Evolutionary conservation across 2,797 vertebrate species (phyloP).

Genomic region (Cossypha dichroa): DNA sequence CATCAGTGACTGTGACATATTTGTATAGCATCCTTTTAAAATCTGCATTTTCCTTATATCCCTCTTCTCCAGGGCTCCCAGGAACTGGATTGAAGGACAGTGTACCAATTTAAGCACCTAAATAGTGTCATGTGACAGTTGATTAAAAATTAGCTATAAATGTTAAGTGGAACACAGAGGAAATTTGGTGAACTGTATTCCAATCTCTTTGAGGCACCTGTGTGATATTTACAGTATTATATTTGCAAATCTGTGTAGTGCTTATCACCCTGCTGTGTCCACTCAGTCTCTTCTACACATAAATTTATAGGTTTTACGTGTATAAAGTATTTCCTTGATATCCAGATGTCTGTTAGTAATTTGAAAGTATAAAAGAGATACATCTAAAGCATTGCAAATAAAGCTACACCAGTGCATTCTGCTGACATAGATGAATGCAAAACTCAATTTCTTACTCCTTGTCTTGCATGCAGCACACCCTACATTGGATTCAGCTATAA

Average conservation of each 20-base stretch:
- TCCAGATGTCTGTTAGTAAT: background rate
- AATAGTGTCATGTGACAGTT: background rate
- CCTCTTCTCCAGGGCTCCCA: background rate
- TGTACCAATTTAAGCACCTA: background rate
- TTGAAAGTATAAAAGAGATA: conserved; percentile 23
- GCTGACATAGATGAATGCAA: background rate
- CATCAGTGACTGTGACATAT: background rate
- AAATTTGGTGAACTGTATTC: background rate
- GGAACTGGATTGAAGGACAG: background rate
- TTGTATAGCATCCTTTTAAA: background rate
- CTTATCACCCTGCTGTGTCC: background rate
- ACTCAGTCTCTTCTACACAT: background rate
- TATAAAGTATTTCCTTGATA: background rate
- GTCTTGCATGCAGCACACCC: background rate
- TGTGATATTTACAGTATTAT: background rate
- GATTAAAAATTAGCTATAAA: background rate
- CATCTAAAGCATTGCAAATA: background rate
- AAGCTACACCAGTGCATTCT: background rate
- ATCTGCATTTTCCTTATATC: background rate
- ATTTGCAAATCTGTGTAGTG: background rate
- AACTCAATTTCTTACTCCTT: conserved; percentile 19
- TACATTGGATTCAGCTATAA: background rate
- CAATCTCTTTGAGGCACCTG: background rate
- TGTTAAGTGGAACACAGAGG: background rate
- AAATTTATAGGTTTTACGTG: background rate